Base-by-base conservation (phyloP, 2,113 vertebrate species). In the Panurus biarmicus region DNA sequence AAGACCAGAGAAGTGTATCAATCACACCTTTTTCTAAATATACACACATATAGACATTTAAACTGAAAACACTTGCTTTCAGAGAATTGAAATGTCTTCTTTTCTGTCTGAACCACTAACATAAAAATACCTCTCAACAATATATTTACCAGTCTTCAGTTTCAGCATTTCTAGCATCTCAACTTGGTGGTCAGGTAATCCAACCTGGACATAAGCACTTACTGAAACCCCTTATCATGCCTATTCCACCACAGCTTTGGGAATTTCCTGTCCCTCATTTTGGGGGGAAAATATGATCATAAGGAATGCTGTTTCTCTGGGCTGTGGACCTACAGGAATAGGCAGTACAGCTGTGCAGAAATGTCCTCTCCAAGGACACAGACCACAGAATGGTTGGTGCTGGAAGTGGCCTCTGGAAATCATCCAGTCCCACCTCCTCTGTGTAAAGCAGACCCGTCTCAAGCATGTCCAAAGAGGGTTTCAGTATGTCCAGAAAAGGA, bases 281-380 rank as follows among this genome's bases (percentile, higher is more conserved):
- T 51, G 3, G 10, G 18, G 11, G 9, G 26, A 40, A 64, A n/a
- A 17, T 36, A 19, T 7, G 38, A 64, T 5, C 4, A 47, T 26
- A 12, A 35, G 10, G 6, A 62, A 2, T 0, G 1, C 5, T 60
- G 3, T 10, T 67, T 3, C 10, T 4, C 8, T 58, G 25, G 14
- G 5, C 11, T 74, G 14, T 45, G 21, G 9, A 13, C 4, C n/a
- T 45, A 14, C 9, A 75, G 25, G 38, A 35, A 8, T 20, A 33
- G 3, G 7, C 15, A 69, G n/a, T 0, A 0, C 25, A 48, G 6
- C 12, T 45, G 15, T 54, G 21, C 2, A 24, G 53, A 57, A 44
- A 11, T 51, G 2, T 4, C 9, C 3, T 29, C 14, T 60, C 24
- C 48, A 44, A 64, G 24, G 26, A 1, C 26, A 81, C 9, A 38